These are phyloP conservation scores for Micrasema longulum DNA, from an alignment of 1,140 invertebrate species.

Conservation along the genomic window DNA sequence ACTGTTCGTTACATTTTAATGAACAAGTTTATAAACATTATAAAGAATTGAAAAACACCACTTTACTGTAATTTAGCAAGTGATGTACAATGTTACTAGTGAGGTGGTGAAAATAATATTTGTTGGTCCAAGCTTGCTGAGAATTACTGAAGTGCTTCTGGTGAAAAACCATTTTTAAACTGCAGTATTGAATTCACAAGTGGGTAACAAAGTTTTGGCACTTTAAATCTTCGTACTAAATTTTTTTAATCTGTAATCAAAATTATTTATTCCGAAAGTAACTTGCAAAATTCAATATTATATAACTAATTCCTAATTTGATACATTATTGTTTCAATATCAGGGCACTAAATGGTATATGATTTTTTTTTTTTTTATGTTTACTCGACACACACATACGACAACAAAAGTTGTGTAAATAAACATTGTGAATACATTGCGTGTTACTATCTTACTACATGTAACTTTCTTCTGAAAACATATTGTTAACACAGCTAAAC, in stretches of 20 bases:
- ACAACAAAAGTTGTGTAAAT: conserved; percentile 27
- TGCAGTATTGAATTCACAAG: background rate
- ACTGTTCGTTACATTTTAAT: no score
- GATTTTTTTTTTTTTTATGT: conserved; percentile 41
- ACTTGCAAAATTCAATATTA: background rate
- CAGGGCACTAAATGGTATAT: conserved; percentile 53
- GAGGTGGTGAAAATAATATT: background rate
- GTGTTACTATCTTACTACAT: background rate
- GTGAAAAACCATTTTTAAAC: no score
- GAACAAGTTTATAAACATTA: background rate
- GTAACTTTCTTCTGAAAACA: conserved; percentile 14
- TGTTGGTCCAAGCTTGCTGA: no score
- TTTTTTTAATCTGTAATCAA: no score
- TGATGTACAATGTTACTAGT: background rate
- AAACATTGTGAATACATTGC: conserved; percentile 5
- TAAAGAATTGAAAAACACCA: background rate
- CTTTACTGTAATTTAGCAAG: no score
- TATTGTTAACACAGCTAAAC: background rate
- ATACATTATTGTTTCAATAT: conserved; percentile 49
- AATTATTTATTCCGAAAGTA: conserved; percentile 6
- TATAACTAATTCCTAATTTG: conserved; percentile 39
- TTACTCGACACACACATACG: conserved; percentile 23
- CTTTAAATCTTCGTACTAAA: conserved; percentile 2
- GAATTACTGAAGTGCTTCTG: no score
- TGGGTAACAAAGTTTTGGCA: conserved; percentile 10